A percentile compares a stretch with the other conserved stretches of the same genome.
These are phyloP conservation scores for Drosophila phalerata DNA, from an alignment of 2,888 invertebrate genomes.

Conservation along the genomic window DNA sequence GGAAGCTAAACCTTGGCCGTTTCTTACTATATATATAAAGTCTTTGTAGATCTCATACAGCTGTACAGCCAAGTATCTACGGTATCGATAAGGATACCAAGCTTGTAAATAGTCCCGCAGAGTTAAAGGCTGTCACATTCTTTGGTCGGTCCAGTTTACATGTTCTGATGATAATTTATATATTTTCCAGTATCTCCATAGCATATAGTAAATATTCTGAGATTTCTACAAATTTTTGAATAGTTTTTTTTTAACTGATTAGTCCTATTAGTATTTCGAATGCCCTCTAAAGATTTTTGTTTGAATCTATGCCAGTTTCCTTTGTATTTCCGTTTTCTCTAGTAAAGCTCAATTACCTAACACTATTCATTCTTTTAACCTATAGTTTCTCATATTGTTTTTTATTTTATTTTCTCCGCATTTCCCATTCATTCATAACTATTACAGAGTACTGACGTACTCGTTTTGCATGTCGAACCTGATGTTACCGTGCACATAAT, in stretches of 20 bases:
- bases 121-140: neutral
- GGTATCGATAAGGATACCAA: neutral
- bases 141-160: neutral
- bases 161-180: no score
- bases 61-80: neutral
- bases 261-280: neutral
- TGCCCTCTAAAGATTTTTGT: neutral
- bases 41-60: neutral
- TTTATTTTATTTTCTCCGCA: no score
- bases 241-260: neutral
- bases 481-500: conserved; percentile 56
- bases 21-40: neutral
- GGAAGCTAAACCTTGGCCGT: neutral
- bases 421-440: conserved; percentile 45
- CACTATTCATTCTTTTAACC: neutral
- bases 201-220: neutral
- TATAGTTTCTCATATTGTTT: neutral
- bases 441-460: conserved; percentile 19
- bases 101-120: neutral
- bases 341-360: neutral
- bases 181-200: no score
- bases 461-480: conserved; percentile 46
- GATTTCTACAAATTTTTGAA: neutral
- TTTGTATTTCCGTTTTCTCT: neutral
- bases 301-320: neutral